Percentiles rank a stretch among this genome's conserved stretches.
These are phyloP conservation scores for Actinia equina DNA, from an alignment of 64 coral and sea anemone species.

Conservation along the genomic window DNA sequence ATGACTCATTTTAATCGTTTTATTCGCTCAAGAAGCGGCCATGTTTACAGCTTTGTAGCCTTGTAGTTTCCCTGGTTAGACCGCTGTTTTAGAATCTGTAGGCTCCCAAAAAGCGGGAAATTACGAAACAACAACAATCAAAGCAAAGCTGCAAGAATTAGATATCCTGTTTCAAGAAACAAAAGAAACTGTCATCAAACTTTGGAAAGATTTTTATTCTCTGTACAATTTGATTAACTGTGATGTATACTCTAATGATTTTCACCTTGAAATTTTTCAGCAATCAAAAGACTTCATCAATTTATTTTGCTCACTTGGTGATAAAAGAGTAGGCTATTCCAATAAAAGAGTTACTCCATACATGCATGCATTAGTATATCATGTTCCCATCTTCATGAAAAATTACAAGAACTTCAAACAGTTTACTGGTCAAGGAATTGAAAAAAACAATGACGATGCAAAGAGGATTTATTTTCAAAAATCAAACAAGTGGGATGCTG, in stretches of 20 bases:
- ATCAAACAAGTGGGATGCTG: too few relatives aligned
- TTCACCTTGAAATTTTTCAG: slow-evolving; percentile 27
- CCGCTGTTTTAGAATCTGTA: too few relatives aligned
- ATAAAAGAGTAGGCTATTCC: slow-evolving; percentile 26
- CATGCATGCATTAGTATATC: slow-evolving; percentile 53
- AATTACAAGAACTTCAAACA: slow-evolving; percentile 29
- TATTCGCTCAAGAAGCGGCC: too few relatives aligned
- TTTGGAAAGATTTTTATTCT: slow-evolving; percentile 27
- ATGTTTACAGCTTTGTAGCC: too few relatives aligned
- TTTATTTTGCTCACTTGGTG: slow-evolving; percentile 46
- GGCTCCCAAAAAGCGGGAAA: too few relatives aligned
- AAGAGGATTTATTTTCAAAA: too few relatives aligned
- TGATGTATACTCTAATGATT: not conserved
- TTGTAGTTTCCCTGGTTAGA: too few relatives aligned
- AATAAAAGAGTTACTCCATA: slow-evolving; percentile 40
- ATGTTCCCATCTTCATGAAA: not conserved
- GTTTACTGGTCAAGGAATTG: slow-evolving; percentile 48
- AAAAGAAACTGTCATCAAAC: not conserved
- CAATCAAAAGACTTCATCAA: slow-evolving; percentile 36
- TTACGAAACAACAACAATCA: too few relatives aligned
- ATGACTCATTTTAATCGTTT: too few relatives aligned
- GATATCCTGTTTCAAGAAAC: slow-evolving; percentile 13
- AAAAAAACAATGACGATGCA: slow-evolving; percentile 46
- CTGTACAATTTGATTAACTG: slow-evolving; percentile 7
- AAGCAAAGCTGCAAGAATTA: not conserved